Evolutionary conservation across 2,113 vertebrate genomes (phyloP).

Genomic region (Verasper variegatus): DNA sequence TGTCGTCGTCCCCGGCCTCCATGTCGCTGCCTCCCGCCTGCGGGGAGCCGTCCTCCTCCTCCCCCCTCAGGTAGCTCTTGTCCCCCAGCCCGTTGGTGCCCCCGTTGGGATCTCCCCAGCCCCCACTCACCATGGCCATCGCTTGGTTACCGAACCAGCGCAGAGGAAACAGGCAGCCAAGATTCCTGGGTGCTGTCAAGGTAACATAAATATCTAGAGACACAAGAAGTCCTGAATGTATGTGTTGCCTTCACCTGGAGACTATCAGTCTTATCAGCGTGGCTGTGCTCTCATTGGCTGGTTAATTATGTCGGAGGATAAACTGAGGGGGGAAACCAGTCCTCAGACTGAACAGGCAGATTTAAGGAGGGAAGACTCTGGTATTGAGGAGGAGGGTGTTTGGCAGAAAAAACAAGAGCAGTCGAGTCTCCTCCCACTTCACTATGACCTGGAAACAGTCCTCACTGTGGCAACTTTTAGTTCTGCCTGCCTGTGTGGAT

Average conservation of each 20-base stretch:
- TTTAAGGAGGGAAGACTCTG: background rate
- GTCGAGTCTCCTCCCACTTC: slow-evolving; percentile 72
- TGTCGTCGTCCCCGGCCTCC: slow-evolving; percentile 90
- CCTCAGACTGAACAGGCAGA: slow-evolving; percentile 3
- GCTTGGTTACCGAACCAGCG: slow-evolving; percentile 77
- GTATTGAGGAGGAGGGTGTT: too few relatives aligned
- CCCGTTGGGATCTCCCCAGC: slow-evolving; percentile 92
- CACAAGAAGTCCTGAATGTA: slow-evolving; percentile 17
- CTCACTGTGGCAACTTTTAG: slow-evolving; percentile 56
- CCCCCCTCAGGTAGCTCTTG: slow-evolving; percentile 85
- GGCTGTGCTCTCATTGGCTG: slow-evolving; percentile 2
- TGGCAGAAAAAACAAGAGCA: slow-evolving; percentile 40
- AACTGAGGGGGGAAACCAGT: background rate
- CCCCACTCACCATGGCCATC: slow-evolving; percentile 95
- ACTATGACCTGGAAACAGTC: slow-evolving; percentile 79
- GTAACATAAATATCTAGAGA: slow-evolving; percentile 54
- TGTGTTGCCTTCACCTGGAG: slow-evolving; percentile 3
- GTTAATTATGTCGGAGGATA: slow-evolving; percentile 8
- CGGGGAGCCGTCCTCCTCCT: slow-evolving; percentile 89
- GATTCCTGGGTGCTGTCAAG: slow-evolving; percentile 64
- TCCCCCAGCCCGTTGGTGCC: slow-evolving; percentile 86
- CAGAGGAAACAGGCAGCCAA: slow-evolving; percentile 64
- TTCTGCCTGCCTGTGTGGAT: slow-evolving; percentile 33
- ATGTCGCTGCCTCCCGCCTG: slow-evolving; percentile 90
- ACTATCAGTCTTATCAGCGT: background rate